Evolutionary conservation across 2,113 vertebrate species (phyloP), one percentile per base, ranked within the genome.

Genomic region (Cinclus cinclus): DNA sequence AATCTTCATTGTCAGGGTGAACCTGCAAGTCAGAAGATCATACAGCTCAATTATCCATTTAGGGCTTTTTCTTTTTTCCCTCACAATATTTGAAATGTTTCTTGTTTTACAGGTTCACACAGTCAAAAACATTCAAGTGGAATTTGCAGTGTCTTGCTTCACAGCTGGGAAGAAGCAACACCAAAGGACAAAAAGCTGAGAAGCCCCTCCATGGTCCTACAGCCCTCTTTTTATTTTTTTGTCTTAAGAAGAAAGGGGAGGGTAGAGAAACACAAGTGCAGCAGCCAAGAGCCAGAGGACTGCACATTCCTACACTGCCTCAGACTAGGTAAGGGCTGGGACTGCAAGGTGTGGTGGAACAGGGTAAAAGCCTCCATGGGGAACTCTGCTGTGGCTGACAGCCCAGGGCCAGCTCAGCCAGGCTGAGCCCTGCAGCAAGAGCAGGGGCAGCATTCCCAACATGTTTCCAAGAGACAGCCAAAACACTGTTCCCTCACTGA

Each of bases 1-100:
- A 99, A 49, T 99, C 98, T 93, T 99, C 99, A 84, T 99, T 99
- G 87, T 99, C 99, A 50, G 99, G 99, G 94, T 99, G 99, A 96
- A 99, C 99, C 99, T 99, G 89, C 30, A 16, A 82, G 73, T 23
- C 70, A 77, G 70, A 87, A 60, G 49, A 74, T 50, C 47, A 44
- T 5, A 52, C 7, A 37, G 47, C 7, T 91, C 64, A 77, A 80
- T 62, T 88, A 62, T 20, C 15, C 33, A 35, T n/a, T 83, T 23
- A 35, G 42, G 2, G 0, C 2, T 33, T 39, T 37, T 41, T 2
- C 6, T 31, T 37, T 41, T 2, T 5, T 31, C 23, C 28, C 50
- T 49, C 60, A 35, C 20, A 47, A 9, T 44, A 58, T 30, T 41
- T 60, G 30, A 73, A 63, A 50, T 44, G 3, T 42, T 62, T 82